Base-by-base conservation (phyloP, 2,113 vertebrate genomes). In the Takifugu bimaculatus region DNA sequence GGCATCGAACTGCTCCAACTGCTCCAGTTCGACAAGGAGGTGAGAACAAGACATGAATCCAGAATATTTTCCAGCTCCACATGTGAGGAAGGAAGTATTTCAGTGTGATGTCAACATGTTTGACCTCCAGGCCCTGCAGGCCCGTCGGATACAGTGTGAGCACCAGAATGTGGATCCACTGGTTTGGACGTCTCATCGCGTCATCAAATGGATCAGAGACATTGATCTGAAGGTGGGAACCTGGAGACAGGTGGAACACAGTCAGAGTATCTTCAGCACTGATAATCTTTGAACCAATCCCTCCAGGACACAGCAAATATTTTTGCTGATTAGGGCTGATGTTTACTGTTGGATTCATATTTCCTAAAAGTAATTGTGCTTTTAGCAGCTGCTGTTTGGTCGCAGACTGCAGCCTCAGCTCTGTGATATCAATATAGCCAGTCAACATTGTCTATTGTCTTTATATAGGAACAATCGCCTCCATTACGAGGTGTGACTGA, bases 101-200 rank as follows among this genome's bases (percentile, higher is more conserved):
- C 6, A 39, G 35, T 39, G 9, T 39, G 35, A 10, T 39, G 20
- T 65, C 45, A 48, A 6, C 73, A 43, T 25, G 54, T 57, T 48
- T 53, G 20, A 6, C 48, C 59, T 70, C 28, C 72, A 94, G 93
- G 83, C 85, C 2, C 88, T 95, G 61, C 93, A 93, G 79, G 90
- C 87, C 28, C 91, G 93, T 5, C 79, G 93, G 60, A 77, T 85
- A 47, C 91, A 91, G 53, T 93, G 93, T 7, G 93, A 94, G 65
- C 92, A 88, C 13, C 92, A 92, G 82, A 93, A 93, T 54, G 65
- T 61, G 3, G 93, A 94, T 63, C 93, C 91, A 0, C 51, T 94
- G 69, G 92, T 94, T 11, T 95, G 94, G 94, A 93, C 92, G 28
- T 92, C 91, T 64, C 92, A 93, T 64, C 89, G 94, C 5, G 90